Base-by-base conservation (phyloP, 2,113 vertebrate species). In the Theropithecus gelada region DNA sequence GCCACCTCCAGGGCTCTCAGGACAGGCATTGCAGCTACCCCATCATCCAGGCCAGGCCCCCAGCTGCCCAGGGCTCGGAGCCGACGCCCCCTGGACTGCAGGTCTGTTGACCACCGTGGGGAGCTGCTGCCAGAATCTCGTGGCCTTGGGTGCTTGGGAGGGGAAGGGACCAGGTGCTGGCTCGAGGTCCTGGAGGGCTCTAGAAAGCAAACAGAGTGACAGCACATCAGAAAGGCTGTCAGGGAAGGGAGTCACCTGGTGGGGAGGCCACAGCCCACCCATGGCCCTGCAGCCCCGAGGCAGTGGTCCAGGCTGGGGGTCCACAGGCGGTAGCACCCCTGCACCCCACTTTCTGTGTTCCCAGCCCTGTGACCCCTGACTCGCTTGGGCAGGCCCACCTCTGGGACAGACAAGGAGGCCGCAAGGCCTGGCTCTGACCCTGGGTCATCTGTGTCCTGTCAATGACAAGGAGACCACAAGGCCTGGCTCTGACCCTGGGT, bases 71-170 rank as follows among this genome's bases (percentile, higher is more conserved):
- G 1, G 76, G 86, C 61, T 88, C 97, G 85, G 70, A 97, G 90
- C 70, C 81, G 80, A 3, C 90, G 98, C 66, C 96, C 96, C 93
- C 97, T 94, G 96, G 94, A 93, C 96, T 90, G n/a, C 98, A 98
- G n/a, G 94, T 78, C 98, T 97, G 50, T 94, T 32, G 97, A 97
- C 2, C 96, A 96, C 27, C 82, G 68, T 35, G 92, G 79, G 45
- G 91, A 76, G 55, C 66, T 96, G 84, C 97, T 43, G 66, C 96
- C 88, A 11, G 75, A 83, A 59, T 97, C 93, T 61, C 98, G 98
- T 78, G 99, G 99, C 20, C 97, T 98, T 38, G 99, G 99, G 23
- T 68, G 95, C 94, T 98, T 98, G 8, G 98, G 97, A 55, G 98
- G 97, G 59, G 98, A 98, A 6, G 98, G 98, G 55, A 96, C 97